Evolutionary conservation across 2,888 invertebrate genomes (phyloP).

Genomic region (Ichneumoninae sp.): DNA sequence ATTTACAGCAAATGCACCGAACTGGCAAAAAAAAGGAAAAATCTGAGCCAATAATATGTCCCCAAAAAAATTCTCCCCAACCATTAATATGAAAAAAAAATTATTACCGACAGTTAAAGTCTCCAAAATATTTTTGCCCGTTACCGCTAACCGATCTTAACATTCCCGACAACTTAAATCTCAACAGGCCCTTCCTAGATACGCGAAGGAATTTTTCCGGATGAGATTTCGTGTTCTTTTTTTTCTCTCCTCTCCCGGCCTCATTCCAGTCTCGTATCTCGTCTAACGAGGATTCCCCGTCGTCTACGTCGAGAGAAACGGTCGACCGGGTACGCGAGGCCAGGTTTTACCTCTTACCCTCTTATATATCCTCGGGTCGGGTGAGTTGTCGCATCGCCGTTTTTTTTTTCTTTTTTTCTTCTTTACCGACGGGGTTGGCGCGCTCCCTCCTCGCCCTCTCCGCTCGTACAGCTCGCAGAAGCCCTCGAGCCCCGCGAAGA

Average conservation of each 20-base stretch:
- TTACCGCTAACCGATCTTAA: background rate
- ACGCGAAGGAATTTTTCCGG: slow-evolving; percentile 74
- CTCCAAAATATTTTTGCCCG: too few relatives aligned
- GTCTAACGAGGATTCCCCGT: slow-evolving; percentile 77
- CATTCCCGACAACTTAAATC: slow-evolving; percentile 72
- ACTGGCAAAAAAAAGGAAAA: too few relatives aligned
- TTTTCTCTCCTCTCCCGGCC: slow-evolving; percentile 20
- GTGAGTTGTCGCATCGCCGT: slow-evolving; percentile 43
- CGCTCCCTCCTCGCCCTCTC: background rate
- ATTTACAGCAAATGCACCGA: too few relatives aligned
- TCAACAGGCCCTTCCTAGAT: slow-evolving; percentile 64
- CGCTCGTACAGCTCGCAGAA: slow-evolving; percentile 26
- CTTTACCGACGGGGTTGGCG: background rate
- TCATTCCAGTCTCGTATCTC: slow-evolving; percentile 53
- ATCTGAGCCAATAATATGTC: too few relatives aligned
- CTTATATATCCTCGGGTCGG: slow-evolving; percentile 37
- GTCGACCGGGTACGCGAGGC: slow-evolving; percentile 75
- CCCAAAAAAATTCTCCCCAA: too few relatives aligned
- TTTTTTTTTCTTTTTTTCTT: slow-evolving; percentile 1
- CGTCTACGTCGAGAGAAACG: slow-evolving; percentile 55
- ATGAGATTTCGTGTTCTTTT: slow-evolving; percentile 66
- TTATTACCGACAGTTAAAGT: too few relatives aligned
- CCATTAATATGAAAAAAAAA: too few relatives aligned
- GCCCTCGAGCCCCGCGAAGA: slow-evolving; percentile 66
- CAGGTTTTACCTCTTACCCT: slow-evolving; percentile 47